These are phyloP conservation scores for Heliopora coerulea DNA, from an alignment of 92 coral and sea anemone species.

Conservation along the genomic window DNA sequence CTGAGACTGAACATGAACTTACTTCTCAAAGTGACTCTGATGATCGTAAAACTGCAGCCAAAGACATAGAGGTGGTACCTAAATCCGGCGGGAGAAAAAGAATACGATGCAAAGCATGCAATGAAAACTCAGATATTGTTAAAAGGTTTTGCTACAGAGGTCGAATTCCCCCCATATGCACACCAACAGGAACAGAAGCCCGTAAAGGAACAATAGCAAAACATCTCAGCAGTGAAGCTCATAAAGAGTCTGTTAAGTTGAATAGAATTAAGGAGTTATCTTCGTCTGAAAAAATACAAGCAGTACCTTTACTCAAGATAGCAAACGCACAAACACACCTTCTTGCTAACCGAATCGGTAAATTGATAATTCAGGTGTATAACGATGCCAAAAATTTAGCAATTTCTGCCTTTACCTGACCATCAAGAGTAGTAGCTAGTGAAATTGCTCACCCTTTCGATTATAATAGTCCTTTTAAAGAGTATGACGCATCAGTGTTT, in stretches of 20 bases:
- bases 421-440: conserved; percentile 23
- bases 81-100: too few relatives aligned
- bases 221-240: conserved; percentile 28
- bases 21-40: too few relatives aligned
- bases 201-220: conserved; percentile 1
- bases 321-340: conserved; percentile 25
- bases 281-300: conserved; percentile 25
- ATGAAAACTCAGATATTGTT: conserved; percentile 11
- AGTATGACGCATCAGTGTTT: conserved; percentile 14
- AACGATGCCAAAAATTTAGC: conserved; percentile 22
- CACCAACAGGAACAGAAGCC: conserved; percentile 36
- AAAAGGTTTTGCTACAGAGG: conserved; percentile 30
- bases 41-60: too few relatives aligned
- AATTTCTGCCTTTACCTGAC: conserved; percentile 16
- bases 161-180: conserved; percentile 16
- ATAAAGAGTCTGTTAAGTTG: conserved; percentile 15
- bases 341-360: conserved; percentile 25
- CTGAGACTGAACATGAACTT: too few relatives aligned
- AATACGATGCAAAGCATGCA: conserved; percentile 30
- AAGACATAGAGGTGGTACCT: too few relatives aligned
- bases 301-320: conserved; percentile 18
- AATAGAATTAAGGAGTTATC: conserved; percentile 27
- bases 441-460: conserved; percentile 26
- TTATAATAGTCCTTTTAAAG: conserved; percentile 20
- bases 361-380: conserved; percentile 25